Base-by-base conservation (phyloP, 2,797 vertebrate species). In the Onychomys torridus region DNA sequence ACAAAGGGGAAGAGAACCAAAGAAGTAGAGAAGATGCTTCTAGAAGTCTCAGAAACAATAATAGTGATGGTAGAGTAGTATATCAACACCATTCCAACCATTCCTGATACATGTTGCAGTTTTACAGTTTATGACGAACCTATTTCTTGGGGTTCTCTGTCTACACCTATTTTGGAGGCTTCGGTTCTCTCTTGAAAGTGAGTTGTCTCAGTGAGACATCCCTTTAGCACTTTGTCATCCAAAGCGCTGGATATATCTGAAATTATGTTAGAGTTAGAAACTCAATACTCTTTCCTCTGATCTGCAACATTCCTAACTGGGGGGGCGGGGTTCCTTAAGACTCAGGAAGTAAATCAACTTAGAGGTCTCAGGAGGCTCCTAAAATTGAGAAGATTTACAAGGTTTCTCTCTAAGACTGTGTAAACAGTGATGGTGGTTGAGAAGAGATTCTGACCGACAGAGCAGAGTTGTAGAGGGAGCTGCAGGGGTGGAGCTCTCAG, bases 211-310 rank as follows among this genome's bases (percentile, higher is more conserved):
- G 27, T 32, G n/a, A 88, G 8, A 10, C 8, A 73, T n/a, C 49
- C 49, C 9, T 88, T 57, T n/a, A 86, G 14, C 32, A 49, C 17
- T 82, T 84, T 37, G n/a, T 17, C 23, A 52, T 25, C 27, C 29
- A 0, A 77, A 88, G 71, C 40, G 34, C 19, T 87, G 63, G 52
- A 25, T 71, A 40, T 78, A 90, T 59, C 63, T 91, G 82, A 94
- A 90, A 86, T 92, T 55, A 93, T 71, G 59, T 75, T 25, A 71
- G 29, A 89, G 65, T 88, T 85, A 55, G n/a, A n/a, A 93, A 76
- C 57, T 63, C 46, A 32, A 40, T 49, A 4, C 9, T 75, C 43
- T 94, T 81, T 59, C 61, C 79, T 86, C 16, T 43, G 10, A 76
- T 40, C 25, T 87, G 65, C 25, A 87, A 11, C 12, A 57, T 73